phyloP scores from a whole-genome alignment of 2,888 invertebrate genomes.

The Ennomos quercinarius region DNA sequence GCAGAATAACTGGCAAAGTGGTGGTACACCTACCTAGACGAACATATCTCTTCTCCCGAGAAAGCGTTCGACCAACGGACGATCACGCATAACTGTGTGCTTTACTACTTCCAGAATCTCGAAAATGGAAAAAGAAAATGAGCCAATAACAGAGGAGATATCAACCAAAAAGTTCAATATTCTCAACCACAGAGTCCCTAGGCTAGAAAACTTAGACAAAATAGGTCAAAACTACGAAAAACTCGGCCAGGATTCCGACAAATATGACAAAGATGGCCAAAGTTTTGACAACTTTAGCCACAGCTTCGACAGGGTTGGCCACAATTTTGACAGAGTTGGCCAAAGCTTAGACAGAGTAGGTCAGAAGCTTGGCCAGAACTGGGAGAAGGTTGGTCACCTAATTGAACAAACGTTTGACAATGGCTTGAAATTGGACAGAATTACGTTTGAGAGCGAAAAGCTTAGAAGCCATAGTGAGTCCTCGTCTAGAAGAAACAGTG shows the following conservation, averaged over 20 bases:
- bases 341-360: conserved; percentile 38
- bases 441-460: conserved; percentile 72
- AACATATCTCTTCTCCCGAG: too few relatives aligned
- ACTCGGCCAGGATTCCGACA: conserved; percentile 31
- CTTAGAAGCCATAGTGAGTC: conserved; percentile 67
- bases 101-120: conserved; percentile 43
- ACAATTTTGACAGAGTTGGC: conserved; percentile 27
- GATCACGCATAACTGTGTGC: too few relatives aligned
- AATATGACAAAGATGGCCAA: conserved; percentile 21
- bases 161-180: conserved; percentile 53
- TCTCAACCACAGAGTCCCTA: conserved; percentile 54
- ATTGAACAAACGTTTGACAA: conserved; percentile 52
- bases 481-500: conserved; percentile 76
- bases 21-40: too few relatives aligned
- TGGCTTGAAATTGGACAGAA: conserved; percentile 58
- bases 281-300: conserved; percentile 17
- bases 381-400: conserved; percentile 46
- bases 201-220: conserved; percentile 47
- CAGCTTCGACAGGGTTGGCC: conserved; percentile 14
- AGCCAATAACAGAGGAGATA: conserved; percentile 53
- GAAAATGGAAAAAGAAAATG: conserved; percentile 66
- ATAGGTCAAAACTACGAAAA: conserved; percentile 35
- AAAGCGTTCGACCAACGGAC: too few relatives aligned
- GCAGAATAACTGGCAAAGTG: too few relatives aligned
- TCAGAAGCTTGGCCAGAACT: conserved; percentile 25